Evolutionary conservation across 2,113 vertebrate genomes (phyloP), one percentile per base, ranked within the genome.

Genomic region (Camelus bactrianus): DNA sequence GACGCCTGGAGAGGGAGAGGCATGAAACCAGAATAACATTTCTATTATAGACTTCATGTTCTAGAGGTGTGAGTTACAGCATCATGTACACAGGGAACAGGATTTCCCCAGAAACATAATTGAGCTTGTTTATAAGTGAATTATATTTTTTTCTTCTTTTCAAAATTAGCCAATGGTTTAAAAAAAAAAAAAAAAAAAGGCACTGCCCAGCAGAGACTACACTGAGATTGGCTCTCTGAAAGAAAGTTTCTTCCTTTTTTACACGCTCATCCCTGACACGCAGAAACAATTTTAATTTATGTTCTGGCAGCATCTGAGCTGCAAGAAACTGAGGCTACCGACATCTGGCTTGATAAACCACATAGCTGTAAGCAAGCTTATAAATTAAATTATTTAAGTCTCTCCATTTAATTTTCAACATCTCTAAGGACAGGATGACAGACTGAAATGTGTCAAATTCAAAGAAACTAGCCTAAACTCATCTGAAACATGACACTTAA

Each of bases 381-480:
- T 95, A 97, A 97, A 97, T 97, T 96, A 95, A 97, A 97, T 97
- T 96, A 97, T 97, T 98, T 97, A 97, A 97, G 72, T 92, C 93
- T 95, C 72, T 54, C 72, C 76, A 94, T 97, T 96, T 97, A 95
- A 98, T 98, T 97, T 98, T 96, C 89, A 95, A 87, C 60, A 96
- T 94, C 96, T 92, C 93, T 82, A 88, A 97, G 96, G 86, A 97
- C 60, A 89, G 35, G 60, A 97, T 96, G 95, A 98, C 87, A 97
- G 87, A 95, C 72, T 93, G 67, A 97, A 97, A 96, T 96, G 84
- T 97, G 84, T 97, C 94, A 95, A 96, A 89, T 60, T 52, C 91
- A 96, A 97, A 97, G 93, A 96, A 97, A 94, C 62, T 22, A 95
- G 81, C 35, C 88, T 96, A 91, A 95, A 38, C 48, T 96, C 81